Evolutionary conservation across 92 coral and sea anemone species (phyloP), one percentile per base, ranked within the genome.

Genomic region (Phenganax subtilis): DNA sequence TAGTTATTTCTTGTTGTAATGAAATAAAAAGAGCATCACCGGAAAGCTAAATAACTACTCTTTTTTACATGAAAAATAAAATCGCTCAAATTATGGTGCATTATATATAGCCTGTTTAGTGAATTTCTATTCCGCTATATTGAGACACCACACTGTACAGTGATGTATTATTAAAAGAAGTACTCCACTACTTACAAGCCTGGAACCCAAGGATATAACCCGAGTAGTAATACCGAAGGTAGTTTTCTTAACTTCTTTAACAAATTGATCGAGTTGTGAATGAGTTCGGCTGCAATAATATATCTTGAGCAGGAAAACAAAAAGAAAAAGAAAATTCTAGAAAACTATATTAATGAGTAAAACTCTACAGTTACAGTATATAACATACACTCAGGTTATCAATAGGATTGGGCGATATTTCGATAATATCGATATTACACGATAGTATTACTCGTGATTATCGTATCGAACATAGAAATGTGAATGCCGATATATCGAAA

Each of bases 271-370:
- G 71, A 96, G 75, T 57, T 96, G 99, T 0, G 99, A 96, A 82
- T 96, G 99, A 52, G 99, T 96, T 53, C 99, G 92, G 80, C 99
- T 96, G 71, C 99, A 96, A 76, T 96, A 96, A 82, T 86, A 92
- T 57, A 96, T 90, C 99, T 94, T 71, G 12, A 73, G 44, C 27
- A 65, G 55, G 75, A 29, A 68, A 54, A 17, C 3, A 57, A 67
- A 52, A 75, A 11, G 56, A 62, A 64, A 6, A 20, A 51, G 56
- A 14, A 66, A 8, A 55, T 8, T 16, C 53, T n/a, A 73, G 58
- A 51, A 27, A 7, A 68, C 44, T 27, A 59, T 11, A 6, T 0
- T 59, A 59, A 14, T 59, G 1, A 25, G 65, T 14, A 59, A 14
- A 59, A 14, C 65, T 59, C 17, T 10, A 59, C 65, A 59, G 12